Conservation (phyloP, 1,140 invertebrate genomes). For the Calephelis virginiensis region DNA sequence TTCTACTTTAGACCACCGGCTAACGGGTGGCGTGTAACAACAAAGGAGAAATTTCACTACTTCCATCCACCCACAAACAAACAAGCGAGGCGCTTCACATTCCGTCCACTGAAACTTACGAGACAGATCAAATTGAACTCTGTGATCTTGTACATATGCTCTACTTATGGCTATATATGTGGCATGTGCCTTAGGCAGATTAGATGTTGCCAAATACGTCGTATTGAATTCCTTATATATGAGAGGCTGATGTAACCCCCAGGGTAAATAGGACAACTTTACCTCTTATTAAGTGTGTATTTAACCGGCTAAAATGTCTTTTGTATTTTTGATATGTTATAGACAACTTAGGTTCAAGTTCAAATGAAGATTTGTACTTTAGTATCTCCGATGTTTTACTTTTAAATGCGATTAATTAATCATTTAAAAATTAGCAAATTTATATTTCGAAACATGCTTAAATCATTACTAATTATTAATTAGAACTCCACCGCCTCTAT, state of each 20-base stretch:
- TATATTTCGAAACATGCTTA: too few relatives aligned
- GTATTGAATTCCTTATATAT: conserved; percentile 33
- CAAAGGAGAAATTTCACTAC: conserved; percentile 71
- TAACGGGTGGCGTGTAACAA: conserved; percentile 57
- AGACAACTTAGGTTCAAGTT: too few relatives aligned
- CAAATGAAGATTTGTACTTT: too few relatives aligned
- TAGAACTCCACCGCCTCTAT: too few relatives aligned
- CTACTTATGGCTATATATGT: conserved; percentile 22
- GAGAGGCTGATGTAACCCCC: conserved; percentile 26
- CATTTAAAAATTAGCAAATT: too few relatives aligned
- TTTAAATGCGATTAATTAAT: too few relatives aligned
- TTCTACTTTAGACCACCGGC: conserved; percentile 20
- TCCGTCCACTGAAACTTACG: conserved; percentile 59
- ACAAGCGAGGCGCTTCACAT: conserved; percentile 62
- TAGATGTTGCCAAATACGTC: conserved; percentile 21
- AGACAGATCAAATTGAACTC: conserved; percentile 59
- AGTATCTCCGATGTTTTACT: too few relatives aligned
- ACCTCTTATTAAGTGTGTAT: conserved; percentile 27
- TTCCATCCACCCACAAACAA: conserved; percentile 72
- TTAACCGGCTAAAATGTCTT: conserved; percentile 36
- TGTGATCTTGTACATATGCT: conserved; percentile 43
- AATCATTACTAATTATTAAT: too few relatives aligned
- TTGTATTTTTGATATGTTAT: conserved; percentile 33
- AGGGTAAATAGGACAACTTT: conserved; percentile 29
- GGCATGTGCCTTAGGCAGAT: conserved; percentile 13